Conservation (phyloP, 2,113 vertebrate species). For the Ailurus styani region DNA sequence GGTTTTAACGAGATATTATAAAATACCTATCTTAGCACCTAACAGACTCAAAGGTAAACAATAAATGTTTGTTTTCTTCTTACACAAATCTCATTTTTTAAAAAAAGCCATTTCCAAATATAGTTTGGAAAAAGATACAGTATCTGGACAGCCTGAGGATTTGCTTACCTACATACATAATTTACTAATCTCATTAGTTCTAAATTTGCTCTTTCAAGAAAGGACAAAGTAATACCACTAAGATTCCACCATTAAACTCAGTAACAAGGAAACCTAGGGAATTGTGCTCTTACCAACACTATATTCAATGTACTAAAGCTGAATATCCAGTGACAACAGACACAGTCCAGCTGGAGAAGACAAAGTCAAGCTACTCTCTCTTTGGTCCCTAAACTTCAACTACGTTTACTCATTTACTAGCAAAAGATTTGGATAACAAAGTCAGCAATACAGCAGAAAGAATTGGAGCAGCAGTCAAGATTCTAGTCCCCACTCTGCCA, state of each 20-base stretch:
- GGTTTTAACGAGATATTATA: background rate
- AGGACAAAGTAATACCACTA: background rate
- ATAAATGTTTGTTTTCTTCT: background rate
- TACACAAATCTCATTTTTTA: background rate
- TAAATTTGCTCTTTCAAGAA: conserved; percentile 25
- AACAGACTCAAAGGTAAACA: background rate
- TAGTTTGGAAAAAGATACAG: background rate
- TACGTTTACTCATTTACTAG: background rate
- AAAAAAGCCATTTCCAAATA: background rate
- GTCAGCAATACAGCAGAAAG: background rate
- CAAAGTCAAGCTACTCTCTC: background rate
- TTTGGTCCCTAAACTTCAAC: background rate
- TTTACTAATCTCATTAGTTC: conserved; percentile 7
- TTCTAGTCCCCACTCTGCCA: background rate
- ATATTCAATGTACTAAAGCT: background rate
- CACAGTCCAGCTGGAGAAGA: background rate
- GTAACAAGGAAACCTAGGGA: background rate
- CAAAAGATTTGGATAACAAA: background rate
- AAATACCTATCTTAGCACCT: background rate
- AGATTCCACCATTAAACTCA: background rate
- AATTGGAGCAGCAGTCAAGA: background rate
- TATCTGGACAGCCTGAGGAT: background rate
- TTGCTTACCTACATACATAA: background rate
- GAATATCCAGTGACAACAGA: background rate
- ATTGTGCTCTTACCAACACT: background rate